phyloP scores from a whole-genome alignment of 2,797 vertebrate species.

The Sebastes hubbsi region DNA sequence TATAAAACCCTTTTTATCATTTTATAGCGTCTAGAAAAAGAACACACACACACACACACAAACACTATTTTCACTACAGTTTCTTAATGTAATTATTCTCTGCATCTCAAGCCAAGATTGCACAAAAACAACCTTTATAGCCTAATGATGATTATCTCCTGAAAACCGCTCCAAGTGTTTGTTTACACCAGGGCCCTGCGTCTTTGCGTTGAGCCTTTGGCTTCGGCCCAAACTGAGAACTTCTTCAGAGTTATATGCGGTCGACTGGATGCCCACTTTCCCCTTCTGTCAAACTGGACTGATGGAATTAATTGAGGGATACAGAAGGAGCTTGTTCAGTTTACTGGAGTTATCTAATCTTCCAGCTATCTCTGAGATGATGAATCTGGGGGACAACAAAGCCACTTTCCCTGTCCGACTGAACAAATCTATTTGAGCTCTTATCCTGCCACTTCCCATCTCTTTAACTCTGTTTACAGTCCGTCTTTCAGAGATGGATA shows the following conservation, averaged over 20 bases:
- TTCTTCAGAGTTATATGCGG: not conserved
- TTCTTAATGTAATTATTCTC: not conserved
- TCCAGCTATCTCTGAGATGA: conserved; percentile 30
- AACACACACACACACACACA: not conserved
- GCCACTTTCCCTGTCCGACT: conserved; percentile 4
- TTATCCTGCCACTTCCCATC: conserved; percentile 25
- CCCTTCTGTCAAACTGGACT: not conserved
- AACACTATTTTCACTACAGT: not conserved
- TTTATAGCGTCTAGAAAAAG: conserved; percentile 44
- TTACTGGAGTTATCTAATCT: conserved; percentile 40
- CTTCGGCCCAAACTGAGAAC: not conserved
- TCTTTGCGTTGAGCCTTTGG: not conserved
- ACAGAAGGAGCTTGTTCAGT: conserved; percentile 12
- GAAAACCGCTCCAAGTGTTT: conserved; percentile 4
- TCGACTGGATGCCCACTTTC: not conserved
- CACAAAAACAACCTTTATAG: not conserved
- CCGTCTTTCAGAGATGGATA: not conserved
- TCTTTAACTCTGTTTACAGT: conserved; percentile 23
- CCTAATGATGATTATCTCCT: conserved; percentile 8
- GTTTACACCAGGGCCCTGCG: not conserved
- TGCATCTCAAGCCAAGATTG: not conserved
- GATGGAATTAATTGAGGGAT: conserved; percentile 8
- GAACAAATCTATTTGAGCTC: conserved; percentile 26
- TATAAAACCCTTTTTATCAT: conserved; percentile 54
- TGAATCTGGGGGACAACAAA: conserved; percentile 23